Base-by-base conservation (phyloP, 2,113 vertebrate genomes). In the Tyto alba region DNA sequence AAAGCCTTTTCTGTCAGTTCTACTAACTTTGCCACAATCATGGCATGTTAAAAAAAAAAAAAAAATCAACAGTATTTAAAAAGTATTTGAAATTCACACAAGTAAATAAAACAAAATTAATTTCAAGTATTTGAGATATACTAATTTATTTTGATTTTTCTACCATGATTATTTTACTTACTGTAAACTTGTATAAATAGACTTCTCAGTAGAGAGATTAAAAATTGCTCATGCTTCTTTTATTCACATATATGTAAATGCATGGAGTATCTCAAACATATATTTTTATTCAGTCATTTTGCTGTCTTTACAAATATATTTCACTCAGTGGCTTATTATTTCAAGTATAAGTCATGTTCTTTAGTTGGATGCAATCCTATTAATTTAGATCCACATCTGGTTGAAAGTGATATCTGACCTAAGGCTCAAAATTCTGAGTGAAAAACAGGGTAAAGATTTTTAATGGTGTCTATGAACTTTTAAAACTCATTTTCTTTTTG, bases 11-110 rank as follows among this genome's bases (percentile, higher is more conserved):
- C 23, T 68, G 22, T 63, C 43, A 78, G 6, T 34, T 83, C 12
- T 68, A 11, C 21, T 76, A 47, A 71, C 11, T 81, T 80, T 88
- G 16, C 19, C 34, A 48, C 47, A 64, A 67, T 43, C 43, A 64
- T 36, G 3, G 36, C 21, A 45, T n/a, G n/a, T n/a, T n/a, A n/a
- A n/a, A n/a, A n/a, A n/a, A n/a, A n/a, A n/a, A n/a, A n/a, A n/a
- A 56, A 36, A 38, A 50, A n/a, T 0, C 29, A n/a, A 4, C 1
- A 20, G 0, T 45, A 34, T 63, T 75, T 4, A 0, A 67, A 69
- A 43, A 38, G 10, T 13, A 62, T 40, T 77, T 57, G 4, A 74
- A 89, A 77, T 62, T 68, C 20, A 82, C 6, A 38, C 7, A 12
- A 19, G 6, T 23, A 73, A 91, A 74, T 2, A 53, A 30, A 92